phyloP scores from a whole-genome alignment of 2,797 vertebrate genomes.

The Phalanger gymnotis region DNA sequence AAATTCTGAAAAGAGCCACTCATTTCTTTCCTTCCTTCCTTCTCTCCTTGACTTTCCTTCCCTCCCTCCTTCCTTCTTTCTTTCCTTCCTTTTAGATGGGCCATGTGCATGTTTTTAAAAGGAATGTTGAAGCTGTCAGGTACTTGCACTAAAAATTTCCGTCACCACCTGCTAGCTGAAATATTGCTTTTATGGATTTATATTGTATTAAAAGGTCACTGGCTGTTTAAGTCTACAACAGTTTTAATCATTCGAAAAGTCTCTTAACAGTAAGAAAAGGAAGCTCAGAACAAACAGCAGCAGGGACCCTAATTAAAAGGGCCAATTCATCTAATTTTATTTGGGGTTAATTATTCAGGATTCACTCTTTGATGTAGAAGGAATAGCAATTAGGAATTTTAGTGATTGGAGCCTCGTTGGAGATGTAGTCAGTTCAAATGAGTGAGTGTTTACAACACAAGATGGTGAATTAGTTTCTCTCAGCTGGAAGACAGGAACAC shows the following conservation, averaged over 20 bases:
- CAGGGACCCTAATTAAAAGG: constrained; percentile 95
- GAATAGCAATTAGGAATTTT: constrained; percentile 98
- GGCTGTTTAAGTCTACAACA: constrained; percentile 89
- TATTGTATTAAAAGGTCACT: constrained; percentile 88
- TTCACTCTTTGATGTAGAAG: constrained; percentile 92
- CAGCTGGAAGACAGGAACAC: constrained; percentile 87
- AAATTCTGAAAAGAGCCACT: constrained; percentile 68
- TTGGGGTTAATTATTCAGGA: constrained; percentile 96
- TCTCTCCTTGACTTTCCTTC: background rate
- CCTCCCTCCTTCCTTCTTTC: background rate
- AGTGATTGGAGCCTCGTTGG: constrained; percentile 93
- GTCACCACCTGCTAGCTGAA: constrained; percentile 86
- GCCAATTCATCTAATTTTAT: constrained; percentile 95
- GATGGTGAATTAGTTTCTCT: constrained; percentile 88
- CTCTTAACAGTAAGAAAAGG: constrained; percentile 87
- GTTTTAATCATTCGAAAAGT: constrained; percentile 88
- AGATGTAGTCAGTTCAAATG: constrained; percentile 94
- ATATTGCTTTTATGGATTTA: constrained; percentile 88
- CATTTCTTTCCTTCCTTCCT: constrained; percentile 49
- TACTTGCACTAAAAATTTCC: constrained; percentile 85
- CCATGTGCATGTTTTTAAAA: constrained; percentile 26
- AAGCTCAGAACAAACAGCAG: constrained; percentile 90
- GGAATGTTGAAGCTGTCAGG: constrained; percentile 83
- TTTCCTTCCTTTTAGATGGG: background rate
- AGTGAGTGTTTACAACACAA: constrained; percentile 90